A percentile compares a stretch with the other conserved stretches of the same genome.
phyloP scores from a whole-genome alignment of 2,113 vertebrate species.

The Tenebrosternarchus preto region DNA sequence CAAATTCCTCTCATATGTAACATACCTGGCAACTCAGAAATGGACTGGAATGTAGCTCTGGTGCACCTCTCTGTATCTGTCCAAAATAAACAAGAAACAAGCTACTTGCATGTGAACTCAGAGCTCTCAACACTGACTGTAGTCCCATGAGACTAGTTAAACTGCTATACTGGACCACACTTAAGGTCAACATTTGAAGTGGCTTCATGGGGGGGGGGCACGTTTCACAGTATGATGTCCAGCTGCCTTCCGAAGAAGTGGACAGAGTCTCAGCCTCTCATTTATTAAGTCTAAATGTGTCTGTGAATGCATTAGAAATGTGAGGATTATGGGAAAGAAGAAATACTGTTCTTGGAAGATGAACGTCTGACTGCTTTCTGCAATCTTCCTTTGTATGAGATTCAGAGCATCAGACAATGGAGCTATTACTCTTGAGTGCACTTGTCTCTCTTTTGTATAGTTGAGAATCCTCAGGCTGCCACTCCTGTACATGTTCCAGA shows the following conservation, averaged over 20 bases:
- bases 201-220: not conserved
- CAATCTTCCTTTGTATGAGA: not conserved
- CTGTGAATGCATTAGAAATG: not conserved
- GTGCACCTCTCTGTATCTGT: not conserved
- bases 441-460: not conserved
- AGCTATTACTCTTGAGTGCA: not conserved
- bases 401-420: not conserved
- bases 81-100: not conserved
- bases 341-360: not conserved
- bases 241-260: not conserved
- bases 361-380: not conserved
- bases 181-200: not conserved
- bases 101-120: conserved; percentile 5
- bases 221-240: not conserved
- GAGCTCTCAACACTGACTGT: not conserved
- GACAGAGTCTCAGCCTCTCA: not conserved
- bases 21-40: no score
- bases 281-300: not conserved
- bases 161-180: not conserved
- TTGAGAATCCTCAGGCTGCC: not conserved
- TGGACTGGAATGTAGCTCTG: no score
- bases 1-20: no score
- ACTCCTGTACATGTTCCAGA: conserved; percentile 14
- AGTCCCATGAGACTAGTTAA: not conserved
- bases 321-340: not conserved